Percentiles rank a stretch among this genome's conserved stretches.
Conservation (phyloP, 2,888 invertebrate species). For the Phasia obesa region DNA sequence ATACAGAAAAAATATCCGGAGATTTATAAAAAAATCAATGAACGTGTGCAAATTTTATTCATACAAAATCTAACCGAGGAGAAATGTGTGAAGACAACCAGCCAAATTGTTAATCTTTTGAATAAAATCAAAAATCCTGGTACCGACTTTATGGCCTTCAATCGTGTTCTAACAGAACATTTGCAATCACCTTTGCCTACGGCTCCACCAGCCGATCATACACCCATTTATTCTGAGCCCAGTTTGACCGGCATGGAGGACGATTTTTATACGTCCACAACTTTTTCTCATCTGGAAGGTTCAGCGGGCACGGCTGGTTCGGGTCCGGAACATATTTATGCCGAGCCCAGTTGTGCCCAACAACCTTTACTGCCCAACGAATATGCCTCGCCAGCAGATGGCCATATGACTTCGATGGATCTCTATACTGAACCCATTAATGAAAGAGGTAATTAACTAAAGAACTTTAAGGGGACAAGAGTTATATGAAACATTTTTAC, state of each 20-base stretch:
- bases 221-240: slow-evolving; percentile 77
- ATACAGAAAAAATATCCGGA: slow-evolving; percentile 77
- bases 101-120: slow-evolving; percentile 76
- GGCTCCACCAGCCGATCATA: slow-evolving; percentile 73
- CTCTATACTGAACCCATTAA: slow-evolving; percentile 80
- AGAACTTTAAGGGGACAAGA: slow-evolving; percentile 55
- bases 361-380: slow-evolving; percentile 78
- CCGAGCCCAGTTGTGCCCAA: slow-evolving; percentile 77
- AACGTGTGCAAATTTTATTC: slow-evolving; percentile 75
- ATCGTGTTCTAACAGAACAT: slow-evolving; percentile 77
- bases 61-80: slow-evolving; percentile 75
- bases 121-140: slow-evolving; percentile 75
- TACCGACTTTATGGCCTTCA: slow-evolving; percentile 77
- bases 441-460: slow-evolving; percentile 77
- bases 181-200: slow-evolving; percentile 74
- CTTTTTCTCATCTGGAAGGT: slow-evolving; percentile 54
- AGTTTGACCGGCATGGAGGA: slow-evolving; percentile 73
- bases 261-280: slow-evolving; percentile 68
- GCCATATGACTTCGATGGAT: slow-evolving; percentile 74
- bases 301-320: slow-evolving; percentile 31
- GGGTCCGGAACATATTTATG: slow-evolving; percentile 79
- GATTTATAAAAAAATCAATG: slow-evolving; percentile 75
- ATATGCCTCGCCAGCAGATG: slow-evolving; percentile 78
- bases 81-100: slow-evolving; percentile 77
- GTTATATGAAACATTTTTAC: slow-evolving; percentile 30